phyloP scores from a whole-genome alignment of 2,888 invertebrate genomes.

The Fabriciana adippe region DNA sequence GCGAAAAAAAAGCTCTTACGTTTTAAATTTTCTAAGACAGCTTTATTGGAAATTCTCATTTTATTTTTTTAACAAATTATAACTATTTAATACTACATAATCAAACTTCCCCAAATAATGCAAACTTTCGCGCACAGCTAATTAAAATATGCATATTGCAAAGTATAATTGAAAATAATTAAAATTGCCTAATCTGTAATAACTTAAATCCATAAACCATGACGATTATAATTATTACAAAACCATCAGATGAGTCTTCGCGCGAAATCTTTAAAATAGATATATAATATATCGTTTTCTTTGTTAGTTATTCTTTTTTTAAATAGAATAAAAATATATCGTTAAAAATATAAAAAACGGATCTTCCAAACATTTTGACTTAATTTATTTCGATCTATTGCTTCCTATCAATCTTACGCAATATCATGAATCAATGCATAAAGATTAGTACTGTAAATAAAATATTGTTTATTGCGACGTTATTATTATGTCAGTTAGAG shows the following conservation, averaged over 20 bases:
- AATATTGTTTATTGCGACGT: background rate
- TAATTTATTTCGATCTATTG: background rate
- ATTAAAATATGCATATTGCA: conserved; percentile 2
- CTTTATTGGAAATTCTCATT: background rate
- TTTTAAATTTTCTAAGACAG: too few relatives aligned
- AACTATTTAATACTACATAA: background rate
- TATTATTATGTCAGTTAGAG: conserved; percentile 12
- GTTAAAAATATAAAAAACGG: too few relatives aligned
- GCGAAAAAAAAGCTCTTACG: too few relatives aligned
- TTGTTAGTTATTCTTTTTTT: too few relatives aligned
- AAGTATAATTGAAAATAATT: conserved; percentile 5
- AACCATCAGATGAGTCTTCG: too few relatives aligned
- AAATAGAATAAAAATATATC: too few relatives aligned
- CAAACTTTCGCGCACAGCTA: conserved; percentile 3
- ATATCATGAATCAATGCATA: background rate
- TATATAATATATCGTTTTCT: too few relatives aligned
- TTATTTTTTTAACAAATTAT: background rate
- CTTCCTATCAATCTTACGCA: background rate
- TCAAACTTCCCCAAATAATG: conserved; percentile 1
- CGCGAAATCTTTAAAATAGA: too few relatives aligned
- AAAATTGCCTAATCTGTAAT: background rate
- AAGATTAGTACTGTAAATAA: conserved; percentile 8
- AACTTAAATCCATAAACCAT: background rate
- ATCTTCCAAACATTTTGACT: too few relatives aligned
- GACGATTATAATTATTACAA: background rate